Evolutionary conservation across 1,140 invertebrate species (phyloP).

Genomic region (Chlorops oryzae): DNA sequence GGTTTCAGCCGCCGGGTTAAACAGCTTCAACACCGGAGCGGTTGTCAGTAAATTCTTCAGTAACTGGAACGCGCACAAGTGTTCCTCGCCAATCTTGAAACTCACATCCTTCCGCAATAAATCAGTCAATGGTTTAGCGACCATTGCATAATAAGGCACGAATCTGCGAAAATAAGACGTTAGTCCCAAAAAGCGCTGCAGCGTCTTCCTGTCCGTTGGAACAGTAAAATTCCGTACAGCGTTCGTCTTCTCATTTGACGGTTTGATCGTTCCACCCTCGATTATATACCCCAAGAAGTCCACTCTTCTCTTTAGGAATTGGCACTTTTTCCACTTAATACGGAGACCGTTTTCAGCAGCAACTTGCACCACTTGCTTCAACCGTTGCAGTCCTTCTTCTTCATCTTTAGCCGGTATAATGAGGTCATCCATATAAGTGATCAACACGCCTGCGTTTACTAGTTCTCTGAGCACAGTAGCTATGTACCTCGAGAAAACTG

Average conservation of each 20-base stretch:
- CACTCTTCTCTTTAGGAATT: neutral
- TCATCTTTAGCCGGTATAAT: slow-evolving; percentile 4
- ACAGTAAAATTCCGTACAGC: neutral
- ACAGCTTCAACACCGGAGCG: slow-evolving; percentile 32
- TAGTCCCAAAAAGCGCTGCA: neutral
- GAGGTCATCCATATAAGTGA: slow-evolving; percentile 6
- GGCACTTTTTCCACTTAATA: slow-evolving; percentile 30
- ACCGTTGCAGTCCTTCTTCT: slow-evolving; percentile 5
- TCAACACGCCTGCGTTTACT: neutral
- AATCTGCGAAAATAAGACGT: slow-evolving; percentile 17
- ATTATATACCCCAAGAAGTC: slow-evolving; percentile 1
- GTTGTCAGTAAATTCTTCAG: slow-evolving; percentile 8
- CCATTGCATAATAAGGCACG: slow-evolving; percentile 26
- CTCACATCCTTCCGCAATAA: slow-evolving; percentile 22
- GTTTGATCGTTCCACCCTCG: neutral
- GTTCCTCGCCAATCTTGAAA: neutral
- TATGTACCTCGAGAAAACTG: slow-evolving; percentile 46
- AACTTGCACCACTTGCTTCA: neutral
- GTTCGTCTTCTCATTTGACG: neutral
- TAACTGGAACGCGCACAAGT: slow-evolving; percentile 3
- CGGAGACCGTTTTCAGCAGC: slow-evolving; percentile 3
- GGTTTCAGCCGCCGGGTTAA: slow-evolving; percentile 23
- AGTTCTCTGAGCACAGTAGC: slow-evolving; percentile 16
- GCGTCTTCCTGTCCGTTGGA: neutral
- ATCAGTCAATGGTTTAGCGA: slow-evolving; percentile 28